Evolutionary conservation across 2,888 invertebrate species (phyloP).

Genomic region (Argyresthia albistria): DNA sequence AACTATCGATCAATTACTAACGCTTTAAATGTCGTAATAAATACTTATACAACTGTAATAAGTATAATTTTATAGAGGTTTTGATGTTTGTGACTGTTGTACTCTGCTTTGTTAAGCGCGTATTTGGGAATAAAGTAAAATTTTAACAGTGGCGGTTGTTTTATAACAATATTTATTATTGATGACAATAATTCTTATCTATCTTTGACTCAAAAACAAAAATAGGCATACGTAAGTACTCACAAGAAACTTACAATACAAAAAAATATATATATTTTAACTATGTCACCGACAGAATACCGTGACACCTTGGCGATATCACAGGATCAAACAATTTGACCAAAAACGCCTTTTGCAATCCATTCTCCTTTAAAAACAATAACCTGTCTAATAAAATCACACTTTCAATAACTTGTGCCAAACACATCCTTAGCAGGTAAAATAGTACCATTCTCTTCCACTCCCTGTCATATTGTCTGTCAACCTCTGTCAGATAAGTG

Average conservation of each 20-base stretch:
- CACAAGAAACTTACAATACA: no score
- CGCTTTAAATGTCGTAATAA: slow-evolving; percentile 66
- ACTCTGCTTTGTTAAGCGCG: slow-evolving; percentile 55
- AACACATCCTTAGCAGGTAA: slow-evolving; percentile 81
- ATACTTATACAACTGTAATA: slow-evolving; percentile 30
- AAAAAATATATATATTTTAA: neutral
- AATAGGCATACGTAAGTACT: no score
- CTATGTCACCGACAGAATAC: slow-evolving; percentile 58
- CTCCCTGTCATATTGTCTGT: slow-evolving; percentile 30
- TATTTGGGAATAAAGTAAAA: slow-evolving; percentile 23
- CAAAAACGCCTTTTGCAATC: slow-evolving; percentile 67
- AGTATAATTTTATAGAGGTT: slow-evolving; percentile 57
- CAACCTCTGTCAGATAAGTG: slow-evolving; percentile 26
- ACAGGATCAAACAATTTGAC: slow-evolving; percentile 88
- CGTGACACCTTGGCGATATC: slow-evolving; percentile 87
- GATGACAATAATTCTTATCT: no score
- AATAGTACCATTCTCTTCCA: slow-evolving; percentile 79
- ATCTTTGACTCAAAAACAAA: no score
- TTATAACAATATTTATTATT: neutral
- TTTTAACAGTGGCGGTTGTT: neutral
- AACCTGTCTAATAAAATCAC: slow-evolving; percentile 87
- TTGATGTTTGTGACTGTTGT: slow-evolving; percentile 62
- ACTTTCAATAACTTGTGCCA: slow-evolving; percentile 87
- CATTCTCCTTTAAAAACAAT: slow-evolving; percentile 80
- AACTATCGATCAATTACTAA: slow-evolving; percentile 62